Percentiles rank a stretch among this genome's conserved stretches.
phyloP scores from a whole-genome alignment of 2,888 invertebrate genomes.

The Drosophila histrio region DNA sequence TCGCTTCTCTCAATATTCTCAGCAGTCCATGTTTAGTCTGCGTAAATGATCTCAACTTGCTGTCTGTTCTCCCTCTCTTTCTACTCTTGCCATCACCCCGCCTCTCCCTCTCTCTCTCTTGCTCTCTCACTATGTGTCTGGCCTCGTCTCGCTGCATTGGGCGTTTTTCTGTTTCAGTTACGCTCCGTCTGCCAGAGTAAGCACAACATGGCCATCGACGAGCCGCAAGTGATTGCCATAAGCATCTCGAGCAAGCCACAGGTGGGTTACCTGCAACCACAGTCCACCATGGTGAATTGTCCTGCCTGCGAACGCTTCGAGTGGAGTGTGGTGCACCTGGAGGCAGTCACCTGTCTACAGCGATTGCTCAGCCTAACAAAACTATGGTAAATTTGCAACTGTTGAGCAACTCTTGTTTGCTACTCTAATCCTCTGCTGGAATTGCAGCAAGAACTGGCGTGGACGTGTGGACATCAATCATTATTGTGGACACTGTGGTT shows the following conservation, averaged over 20 bases:
- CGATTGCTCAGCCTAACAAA: conserved; percentile 65
- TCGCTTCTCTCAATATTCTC: too few relatives aligned
- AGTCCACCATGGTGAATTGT: conserved; percentile 76
- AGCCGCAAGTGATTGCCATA: conserved; percentile 57
- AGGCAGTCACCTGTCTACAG: conserved; percentile 78
- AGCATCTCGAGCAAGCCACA: conserved; percentile 55
- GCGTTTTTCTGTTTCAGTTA: conserved; percentile 42
- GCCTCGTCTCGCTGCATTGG: conserved; percentile 13
- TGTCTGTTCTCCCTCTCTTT: not conserved
- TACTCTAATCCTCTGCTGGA: not conserved
- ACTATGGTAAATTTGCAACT: conserved; percentile 56
- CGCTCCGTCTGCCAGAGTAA: conserved; percentile 13
- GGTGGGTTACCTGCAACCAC: conserved; percentile 70
- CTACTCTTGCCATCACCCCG: not conserved
- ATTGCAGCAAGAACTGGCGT: conserved; percentile 70
- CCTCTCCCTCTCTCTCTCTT: not conserved
- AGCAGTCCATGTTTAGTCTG: too few relatives aligned
- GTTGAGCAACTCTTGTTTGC: too few relatives aligned
- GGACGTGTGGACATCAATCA: conserved; percentile 81
- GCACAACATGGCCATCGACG: conserved; percentile 62
- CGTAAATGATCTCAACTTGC: too few relatives aligned
- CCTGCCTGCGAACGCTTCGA: conserved; percentile 78
- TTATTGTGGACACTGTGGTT: conserved; percentile 82
- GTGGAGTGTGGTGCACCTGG: conserved; percentile 72
- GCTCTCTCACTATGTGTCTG: not conserved